phyloP scores from a whole-genome alignment of 2,888 invertebrate species.

The Tachystola acroxantha region DNA sequence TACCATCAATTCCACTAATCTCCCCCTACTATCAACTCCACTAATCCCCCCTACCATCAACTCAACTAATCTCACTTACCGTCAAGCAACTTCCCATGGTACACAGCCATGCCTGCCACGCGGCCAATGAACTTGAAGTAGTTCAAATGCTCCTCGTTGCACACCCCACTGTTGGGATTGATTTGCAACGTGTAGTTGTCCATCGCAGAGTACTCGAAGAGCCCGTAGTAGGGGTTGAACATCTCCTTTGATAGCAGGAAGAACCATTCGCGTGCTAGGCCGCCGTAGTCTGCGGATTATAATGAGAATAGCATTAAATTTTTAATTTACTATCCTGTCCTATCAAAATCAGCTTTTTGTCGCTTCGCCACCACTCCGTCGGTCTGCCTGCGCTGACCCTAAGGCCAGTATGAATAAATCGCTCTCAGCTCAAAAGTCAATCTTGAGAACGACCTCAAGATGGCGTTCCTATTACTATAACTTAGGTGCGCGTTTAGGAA shows the following conservation, averaged over 20 bases:
- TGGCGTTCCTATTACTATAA: too few species aligned
- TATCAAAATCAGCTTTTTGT: too few species aligned
- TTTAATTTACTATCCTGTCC: too few species aligned
- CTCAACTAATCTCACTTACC: slow-evolving; percentile 73
- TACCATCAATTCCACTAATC: too few species aligned
- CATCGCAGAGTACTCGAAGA: slow-evolving; percentile 99
- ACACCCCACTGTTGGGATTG: slow-evolving; percentile 97
- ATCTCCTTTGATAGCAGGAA: slow-evolving; percentile 99
- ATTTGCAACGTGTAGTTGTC: slow-evolving; percentile 99
- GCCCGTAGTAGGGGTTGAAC: slow-evolving; percentile 99
- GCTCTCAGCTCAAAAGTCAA: too few species aligned
- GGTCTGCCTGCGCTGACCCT: too few species aligned
- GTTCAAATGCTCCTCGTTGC: slow-evolving; percentile 98
- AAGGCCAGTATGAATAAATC: too few species aligned
- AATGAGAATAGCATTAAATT: neutral
- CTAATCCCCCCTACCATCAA: too few species aligned
- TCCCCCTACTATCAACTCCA: too few species aligned
- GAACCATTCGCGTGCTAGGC: slow-evolving; percentile 98
- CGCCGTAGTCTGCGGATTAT: slow-evolving; percentile 92
- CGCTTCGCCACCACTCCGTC: too few species aligned
- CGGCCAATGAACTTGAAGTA: slow-evolving; percentile 99
- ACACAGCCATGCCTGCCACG: slow-evolving; percentile 99
- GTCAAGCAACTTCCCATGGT: slow-evolving; percentile 98
- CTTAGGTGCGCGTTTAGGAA: too few species aligned
- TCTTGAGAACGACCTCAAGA: too few species aligned